These are phyloP conservation scores for Conger conger DNA, from an alignment of 2,113 vertebrate species.

Conservation along the genomic window DNA sequence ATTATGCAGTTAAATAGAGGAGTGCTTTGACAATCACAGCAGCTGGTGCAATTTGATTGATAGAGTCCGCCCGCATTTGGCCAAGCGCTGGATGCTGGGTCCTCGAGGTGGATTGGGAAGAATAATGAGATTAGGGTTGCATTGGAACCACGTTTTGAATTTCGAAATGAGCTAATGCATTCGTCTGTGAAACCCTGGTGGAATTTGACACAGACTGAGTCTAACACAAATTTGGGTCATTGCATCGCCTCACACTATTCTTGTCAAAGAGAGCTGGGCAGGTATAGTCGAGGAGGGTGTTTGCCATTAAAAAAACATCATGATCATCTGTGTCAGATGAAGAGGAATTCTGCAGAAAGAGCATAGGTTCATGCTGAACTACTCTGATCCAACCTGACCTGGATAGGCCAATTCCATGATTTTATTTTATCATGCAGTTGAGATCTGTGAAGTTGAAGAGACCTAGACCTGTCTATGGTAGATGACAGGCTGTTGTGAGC, in stretches of 20 bases:
- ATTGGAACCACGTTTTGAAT: background rate
- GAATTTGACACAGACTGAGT: background rate
- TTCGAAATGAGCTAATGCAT: background rate
- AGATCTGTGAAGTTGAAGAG: background rate
- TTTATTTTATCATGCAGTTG: background rate
- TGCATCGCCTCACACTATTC: background rate
- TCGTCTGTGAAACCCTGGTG: background rate
- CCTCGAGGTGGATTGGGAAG: background rate
- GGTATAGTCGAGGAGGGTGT: background rate
- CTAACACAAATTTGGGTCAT: background rate
- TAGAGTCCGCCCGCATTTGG: background rate
- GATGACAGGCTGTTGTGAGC: background rate
- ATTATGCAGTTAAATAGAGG: conserved; percentile 5
- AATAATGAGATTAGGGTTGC: background rate
- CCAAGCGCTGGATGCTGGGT: background rate
- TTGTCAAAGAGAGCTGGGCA: background rate
- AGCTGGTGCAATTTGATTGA: background rate
- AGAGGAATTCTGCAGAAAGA: background rate
- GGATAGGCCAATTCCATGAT: background rate
- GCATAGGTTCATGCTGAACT: too few relatives aligned
- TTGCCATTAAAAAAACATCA: too few relatives aligned
- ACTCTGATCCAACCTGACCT: too few relatives aligned
- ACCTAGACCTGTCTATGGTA: background rate
- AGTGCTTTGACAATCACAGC: background rate
- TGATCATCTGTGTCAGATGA: background rate